A percentile compares a stretch with the other conserved stretches of the same genome.
phyloP scores from a whole-genome alignment of 2,797 vertebrate species.

The Pyrocephalus nanus region DNA sequence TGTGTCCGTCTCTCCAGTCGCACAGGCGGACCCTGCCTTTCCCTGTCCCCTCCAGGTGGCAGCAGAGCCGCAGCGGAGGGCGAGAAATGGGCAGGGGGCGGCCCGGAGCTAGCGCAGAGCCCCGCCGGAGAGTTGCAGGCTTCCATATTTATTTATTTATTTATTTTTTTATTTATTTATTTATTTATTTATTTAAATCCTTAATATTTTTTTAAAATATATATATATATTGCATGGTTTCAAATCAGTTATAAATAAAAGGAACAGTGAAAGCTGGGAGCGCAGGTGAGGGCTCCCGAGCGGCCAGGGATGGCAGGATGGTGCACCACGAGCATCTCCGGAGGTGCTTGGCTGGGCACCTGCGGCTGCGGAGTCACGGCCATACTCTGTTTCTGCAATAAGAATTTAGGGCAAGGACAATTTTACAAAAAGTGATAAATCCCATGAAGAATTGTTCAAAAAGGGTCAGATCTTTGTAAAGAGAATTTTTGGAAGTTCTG shows the following conservation, averaged over 20 bases:
- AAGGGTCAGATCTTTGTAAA: not conserved
- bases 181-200: too few relatives aligned
- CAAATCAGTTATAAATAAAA: not conserved
- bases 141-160: too few relatives aligned
- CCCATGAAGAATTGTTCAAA: not conserved
- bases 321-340: accelerated
- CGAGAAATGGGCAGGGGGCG: not conserved
- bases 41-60: not conserved
- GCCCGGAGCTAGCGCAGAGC: not conserved
- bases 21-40: accelerated
- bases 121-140: not conserved
- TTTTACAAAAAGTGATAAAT: not conserved
- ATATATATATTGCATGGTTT: not conserved
- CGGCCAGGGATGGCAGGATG: not conserved
- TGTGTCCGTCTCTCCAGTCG: accelerated
- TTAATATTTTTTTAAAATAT: too few relatives aligned
- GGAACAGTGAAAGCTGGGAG: not conserved
- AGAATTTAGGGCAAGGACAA: not conserved
- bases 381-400: accelerated
- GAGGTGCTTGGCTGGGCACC: too few relatives aligned
- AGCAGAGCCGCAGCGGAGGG: not conserved
- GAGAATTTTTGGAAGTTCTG: not conserved
- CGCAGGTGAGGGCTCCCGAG: accelerated
- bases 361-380: not conserved
- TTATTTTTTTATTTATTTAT: too few relatives aligned